Base-by-base conservation (phyloP, 2,888 invertebrate genomes). In the Elegia similella region DNA sequence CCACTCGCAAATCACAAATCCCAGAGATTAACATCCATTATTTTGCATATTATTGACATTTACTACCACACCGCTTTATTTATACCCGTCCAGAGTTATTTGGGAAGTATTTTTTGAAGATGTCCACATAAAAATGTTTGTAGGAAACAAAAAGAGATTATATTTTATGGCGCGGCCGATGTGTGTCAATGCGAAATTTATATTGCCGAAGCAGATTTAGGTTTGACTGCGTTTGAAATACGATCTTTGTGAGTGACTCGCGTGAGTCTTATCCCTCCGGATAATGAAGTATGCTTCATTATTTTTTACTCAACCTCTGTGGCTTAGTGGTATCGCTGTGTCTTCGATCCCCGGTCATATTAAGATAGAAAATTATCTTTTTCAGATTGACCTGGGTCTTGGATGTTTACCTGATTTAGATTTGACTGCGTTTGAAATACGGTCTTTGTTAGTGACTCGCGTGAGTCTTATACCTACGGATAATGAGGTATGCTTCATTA, bases 21-120 rank as follows among this genome's bases (percentile, higher is more conserved):
- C 80, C 68, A 73, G 78, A 86, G 86, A 88, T 89, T 86, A 88
- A 82, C 86, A 85, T 85, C 84, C 88, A 90, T 89, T 90, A 89
- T 87, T 90, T 89, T 89, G 86, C 87, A 90, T 91, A 87, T 88
- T 90, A 88, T 88, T 87, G 90, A 90, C 90, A 82, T 89, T 90
- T 90, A 91, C 88, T 89, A 88, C 90, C 88, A 80, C 76, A 83
- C 79, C 73, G 80, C 78, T 82, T 86, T 89, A 89, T 90, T 91
- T 90, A 90, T 90, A 80, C 68, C 72, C 75, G 76, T 78, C 75
- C 83, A 73, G 75, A 88, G 87, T 82, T 88, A 90, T 90, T 89
- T 89, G 86, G 85, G 88, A 88, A 89, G 86, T 82, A 88, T 90
- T 88, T 86, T 84, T 85, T 83, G 80, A 83, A 76, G 78, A 74